These are phyloP conservation scores for Busseola fusca DNA, from an alignment of 2,888 invertebrate species.

Conservation along the genomic window DNA sequence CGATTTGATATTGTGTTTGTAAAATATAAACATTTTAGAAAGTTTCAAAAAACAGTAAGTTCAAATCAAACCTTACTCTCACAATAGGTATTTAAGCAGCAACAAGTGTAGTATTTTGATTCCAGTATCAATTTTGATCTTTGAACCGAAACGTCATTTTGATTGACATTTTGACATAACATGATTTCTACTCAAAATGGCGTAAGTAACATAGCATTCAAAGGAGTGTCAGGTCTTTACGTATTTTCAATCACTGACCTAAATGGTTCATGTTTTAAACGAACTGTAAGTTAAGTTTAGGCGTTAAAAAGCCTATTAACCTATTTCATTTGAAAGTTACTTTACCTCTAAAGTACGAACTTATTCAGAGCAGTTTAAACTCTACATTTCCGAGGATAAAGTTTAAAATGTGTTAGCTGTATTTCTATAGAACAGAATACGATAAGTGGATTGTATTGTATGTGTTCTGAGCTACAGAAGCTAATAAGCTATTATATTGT, in stretches of 20 bases:
- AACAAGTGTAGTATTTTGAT: constrained; percentile 18
- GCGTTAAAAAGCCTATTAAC: constrained; percentile 87
- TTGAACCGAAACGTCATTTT: constrained; percentile 42
- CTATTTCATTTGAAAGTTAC: constrained; percentile 86
- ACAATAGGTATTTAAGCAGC: constrained; percentile 42
- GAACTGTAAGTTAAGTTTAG: constrained; percentile 80
- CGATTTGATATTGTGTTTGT: not conserved
- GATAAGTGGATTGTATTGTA: constrained; percentile 71
- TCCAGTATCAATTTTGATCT: constrained; percentile 51
- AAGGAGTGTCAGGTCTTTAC: constrained; percentile 45
- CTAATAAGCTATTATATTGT: constrained; percentile 64
- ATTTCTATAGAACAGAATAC: constrained; percentile 62
- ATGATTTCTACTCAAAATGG: constrained; percentile 54
- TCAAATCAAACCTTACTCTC: not conserved
- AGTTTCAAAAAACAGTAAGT: constrained; percentile 34
- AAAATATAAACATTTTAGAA: constrained; percentile 29
- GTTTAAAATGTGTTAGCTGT: constrained; percentile 32
- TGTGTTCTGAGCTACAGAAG: constrained; percentile 64
- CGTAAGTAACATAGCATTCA: constrained; percentile 28
- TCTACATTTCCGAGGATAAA: constrained; percentile 49
- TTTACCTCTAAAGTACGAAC: constrained; percentile 64
- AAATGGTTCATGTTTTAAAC: constrained; percentile 79
- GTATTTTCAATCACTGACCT: constrained; percentile 71
- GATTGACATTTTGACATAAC: constrained; percentile 60
- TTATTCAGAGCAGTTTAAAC: constrained; percentile 45